Evolutionary conservation across 1,140 invertebrate genomes (phyloP), one percentile per base, ranked within the genome.

Genomic region (Hylaeus anthracinus): DNA sequence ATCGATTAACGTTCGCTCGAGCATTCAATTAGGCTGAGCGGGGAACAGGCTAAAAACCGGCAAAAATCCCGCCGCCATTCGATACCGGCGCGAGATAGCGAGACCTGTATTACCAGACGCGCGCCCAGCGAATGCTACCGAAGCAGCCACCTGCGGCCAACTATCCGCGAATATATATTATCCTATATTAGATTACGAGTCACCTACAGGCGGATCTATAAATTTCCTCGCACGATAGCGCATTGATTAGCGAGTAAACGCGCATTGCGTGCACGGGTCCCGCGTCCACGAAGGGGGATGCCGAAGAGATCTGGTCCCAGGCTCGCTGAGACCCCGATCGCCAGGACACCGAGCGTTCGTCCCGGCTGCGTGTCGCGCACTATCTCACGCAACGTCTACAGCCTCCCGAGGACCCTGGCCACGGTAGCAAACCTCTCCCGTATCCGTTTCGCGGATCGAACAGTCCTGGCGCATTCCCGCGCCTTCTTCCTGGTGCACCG

Each of bases 131-230:
- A 65, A 45, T 64, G 55, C 79, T 80, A 80, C 79, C 56, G 79
- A 67, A 14, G 9, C 64, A 75, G 65, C 79, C 79, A 75, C 79
- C 79, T 80, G 72, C 79, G 79, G 72, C 79, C 61, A 80, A 80
- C 79, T 80, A 72, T 80, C 64, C 39, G 43, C 26, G 56, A 69
- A 67, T 72, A 72, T 45, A 45, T 67, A 75, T 80, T 80, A 80
- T 74, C 72, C 51, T 74, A 74, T 80, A 75, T 80, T 80, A 80
- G 79, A 80, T 80, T 80, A 75, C 79, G 79, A 80, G 72, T 80
- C 72, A 80, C 79, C 79, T 67, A 75, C 79, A 74, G 51, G 79
- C 64, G 79, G 79, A 80, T 75, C 79, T 80, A 80, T 80, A 80
- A 80, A 80, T 80, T 80, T 80, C 64, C 72, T n/a, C n/a, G 45